These are phyloP conservation scores for Ophthalmolycus amberensis DNA, from an alignment of 2,113 vertebrate species.

Conservation along the genomic window DNA sequence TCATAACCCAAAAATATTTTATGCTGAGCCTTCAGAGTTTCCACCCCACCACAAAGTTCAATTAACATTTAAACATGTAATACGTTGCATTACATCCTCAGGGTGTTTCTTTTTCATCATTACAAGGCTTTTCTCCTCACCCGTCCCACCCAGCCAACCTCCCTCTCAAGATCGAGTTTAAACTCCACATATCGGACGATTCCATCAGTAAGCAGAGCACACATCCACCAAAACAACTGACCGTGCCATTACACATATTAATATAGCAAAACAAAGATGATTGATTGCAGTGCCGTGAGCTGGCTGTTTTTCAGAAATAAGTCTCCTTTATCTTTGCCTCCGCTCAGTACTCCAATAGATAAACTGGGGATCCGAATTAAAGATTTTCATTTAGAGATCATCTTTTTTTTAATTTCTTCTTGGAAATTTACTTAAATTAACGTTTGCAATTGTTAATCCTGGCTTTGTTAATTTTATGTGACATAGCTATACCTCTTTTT, in stretches of 20 bases:
- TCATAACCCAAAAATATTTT: too few relatives aligned
- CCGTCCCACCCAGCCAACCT: not conserved
- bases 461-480: constrained; percentile 11
- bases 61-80: not conserved
- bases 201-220: constrained; percentile 30
- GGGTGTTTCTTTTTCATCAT: not conserved
- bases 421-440: not conserved
- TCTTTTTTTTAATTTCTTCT: not conserved
- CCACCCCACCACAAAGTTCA: not conserved
- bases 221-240: constrained; percentile 25
- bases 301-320: not conserved
- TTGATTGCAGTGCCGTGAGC: not conserved
- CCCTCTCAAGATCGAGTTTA: not conserved
- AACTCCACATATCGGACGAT: constrained; percentile 9
- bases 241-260: constrained; percentile 40
- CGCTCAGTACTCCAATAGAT: constrained; percentile 5
- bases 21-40: too few relatives aligned
- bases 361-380: not conserved
- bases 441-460: not conserved
- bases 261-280: constrained; percentile 25
- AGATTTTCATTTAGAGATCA: constrained; percentile 13
- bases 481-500: not conserved
- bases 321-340: not conserved
- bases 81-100: not conserved
- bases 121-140: not conserved